Evolutionary conservation across 2,888 invertebrate species (phyloP), one percentile per base, ranked within the genome.

Genomic region (Parochlus steinenii): DNA sequence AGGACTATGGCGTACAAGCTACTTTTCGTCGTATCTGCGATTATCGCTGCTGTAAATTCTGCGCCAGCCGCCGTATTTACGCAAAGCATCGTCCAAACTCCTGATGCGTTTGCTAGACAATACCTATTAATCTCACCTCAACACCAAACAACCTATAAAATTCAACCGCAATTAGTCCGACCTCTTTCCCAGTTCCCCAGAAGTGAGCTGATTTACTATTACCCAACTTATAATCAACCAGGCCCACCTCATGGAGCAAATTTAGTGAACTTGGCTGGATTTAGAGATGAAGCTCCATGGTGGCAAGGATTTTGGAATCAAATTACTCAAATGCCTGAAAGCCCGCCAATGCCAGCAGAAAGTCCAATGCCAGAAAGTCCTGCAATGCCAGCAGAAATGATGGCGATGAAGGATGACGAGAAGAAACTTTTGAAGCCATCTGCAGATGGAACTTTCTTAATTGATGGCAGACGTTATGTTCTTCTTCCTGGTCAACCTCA

Each of bases 401-500:
- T n/a, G n/a, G n/a, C n/a, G n/a, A n/a, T n/a, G n/a, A n/a, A n/a
- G n/a, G n/a, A n/a, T n/a, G n/a, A n/a, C n/a, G n/a, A n/a, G n/a
- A n/a, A n/a, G n/a, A n/a, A n/a, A n/a, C n/a, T n/a, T n/a, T n/a
- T n/a, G n/a, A n/a, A n/a, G n/a, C n/a, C n/a, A n/a, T n/a, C n/a
- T n/a, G n/a, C n/a, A n/a, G n/a, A n/a, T n/a, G n/a, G n/a, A n/a
- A n/a, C n/a, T n/a, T n/a, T n/a, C n/a, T n/a, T n/a, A n/a, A n/a
- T n/a, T n/a, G n/a, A n/a, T n/a, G n/a, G n/a, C n/a, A n/a, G n/a
- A n/a, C 53, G 67, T 39, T 67, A 67, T 41, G 72, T 67, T 50
- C 64, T 70, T 18, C 58, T 71, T 0, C 67, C 69, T 43, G 69
- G 56, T 44, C 63, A 56, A 39, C 59, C 61, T 2, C 56, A 65